phyloP scores from a whole-genome alignment of 2,797 vertebrate species.

The Chelidonichthys spinosus region DNA sequence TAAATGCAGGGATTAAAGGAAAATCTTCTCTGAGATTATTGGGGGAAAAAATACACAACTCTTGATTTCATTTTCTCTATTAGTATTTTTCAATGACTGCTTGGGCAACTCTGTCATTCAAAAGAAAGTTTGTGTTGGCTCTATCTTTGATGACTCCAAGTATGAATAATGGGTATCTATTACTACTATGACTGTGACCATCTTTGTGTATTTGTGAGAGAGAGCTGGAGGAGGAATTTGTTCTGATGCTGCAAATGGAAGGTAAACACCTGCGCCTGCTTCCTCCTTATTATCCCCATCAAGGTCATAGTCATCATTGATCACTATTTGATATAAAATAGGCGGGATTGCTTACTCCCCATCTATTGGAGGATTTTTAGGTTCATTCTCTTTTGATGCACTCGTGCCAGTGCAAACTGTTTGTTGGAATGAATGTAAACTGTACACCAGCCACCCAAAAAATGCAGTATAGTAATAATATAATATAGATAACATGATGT shows the following conservation, averaged over 20 bases:
- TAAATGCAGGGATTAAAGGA: slow-evolving; percentile 1
- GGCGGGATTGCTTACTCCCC: too few relatives aligned
- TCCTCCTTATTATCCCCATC: not conserved
- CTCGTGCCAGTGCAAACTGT: not conserved
- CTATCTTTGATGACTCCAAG: not conserved
- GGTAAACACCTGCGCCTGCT: not conserved
- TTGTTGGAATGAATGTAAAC: not conserved
- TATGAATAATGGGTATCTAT: not conserved
- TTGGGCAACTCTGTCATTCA: not conserved
- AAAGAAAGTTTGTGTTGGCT: not conserved
- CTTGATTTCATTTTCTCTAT: not conserved
- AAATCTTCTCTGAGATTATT: not conserved
- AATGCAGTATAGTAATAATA: not conserved
- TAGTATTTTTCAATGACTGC: not conserved
- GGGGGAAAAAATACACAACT: not conserved
- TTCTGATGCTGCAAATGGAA: not conserved
- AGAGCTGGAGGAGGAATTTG: not conserved
- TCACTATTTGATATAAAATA: too few relatives aligned
- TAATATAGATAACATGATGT: not conserved
- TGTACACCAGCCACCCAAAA: not conserved
- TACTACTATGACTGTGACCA: not conserved
- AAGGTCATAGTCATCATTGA: not conserved
- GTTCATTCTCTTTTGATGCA: not conserved
- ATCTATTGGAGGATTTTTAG: too few relatives aligned
- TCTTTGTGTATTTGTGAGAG: not conserved